Evolutionary conservation across 2,797 vertebrate species (phyloP).

Genomic region (Nasua narica): DNA sequence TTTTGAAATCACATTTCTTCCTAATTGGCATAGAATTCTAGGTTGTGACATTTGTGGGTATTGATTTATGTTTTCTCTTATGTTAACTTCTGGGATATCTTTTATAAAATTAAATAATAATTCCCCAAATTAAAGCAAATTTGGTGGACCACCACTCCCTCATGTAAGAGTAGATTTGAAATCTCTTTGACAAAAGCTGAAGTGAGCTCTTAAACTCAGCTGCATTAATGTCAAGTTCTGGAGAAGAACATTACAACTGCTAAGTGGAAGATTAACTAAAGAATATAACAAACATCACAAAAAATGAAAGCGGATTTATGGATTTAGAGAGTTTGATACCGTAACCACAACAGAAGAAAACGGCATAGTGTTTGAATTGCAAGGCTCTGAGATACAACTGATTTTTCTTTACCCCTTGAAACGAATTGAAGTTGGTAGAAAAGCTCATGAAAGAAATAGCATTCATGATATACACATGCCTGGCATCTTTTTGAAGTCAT

Average conservation of each 20-base stretch:
- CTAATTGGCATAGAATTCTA: slow-evolving; percentile 51
- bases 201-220: neutral
- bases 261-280: slow-evolving; percentile 50
- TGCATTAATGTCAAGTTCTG: slow-evolving; percentile 31
- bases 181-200: slow-evolving; percentile 44
- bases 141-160: neutral
- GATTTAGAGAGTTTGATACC: slow-evolving; percentile 40
- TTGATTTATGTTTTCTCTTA: slow-evolving; percentile 40
- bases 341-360: slow-evolving; percentile 44
- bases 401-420: slow-evolving; percentile 3
- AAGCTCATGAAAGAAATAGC: neutral
- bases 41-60: slow-evolving; percentile 51
- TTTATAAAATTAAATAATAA: slow-evolving; percentile 54
- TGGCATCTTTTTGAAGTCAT: neutral
- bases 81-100: slow-evolving; percentile 39
- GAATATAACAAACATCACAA: slow-evolving; percentile 50
- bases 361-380: neutral
- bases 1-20: slow-evolving; percentile 59
- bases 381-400: neutral
- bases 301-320: slow-evolving; percentile 55
- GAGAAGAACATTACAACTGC: slow-evolving; percentile 25
- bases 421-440: neutral
- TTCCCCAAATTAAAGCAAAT: slow-evolving; percentile 41
- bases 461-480: neutral
- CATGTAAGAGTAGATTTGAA: slow-evolving; percentile 35